Conservation (phyloP, 2,113 vertebrate species). For the Tachysurus fulvidraco region DNA sequence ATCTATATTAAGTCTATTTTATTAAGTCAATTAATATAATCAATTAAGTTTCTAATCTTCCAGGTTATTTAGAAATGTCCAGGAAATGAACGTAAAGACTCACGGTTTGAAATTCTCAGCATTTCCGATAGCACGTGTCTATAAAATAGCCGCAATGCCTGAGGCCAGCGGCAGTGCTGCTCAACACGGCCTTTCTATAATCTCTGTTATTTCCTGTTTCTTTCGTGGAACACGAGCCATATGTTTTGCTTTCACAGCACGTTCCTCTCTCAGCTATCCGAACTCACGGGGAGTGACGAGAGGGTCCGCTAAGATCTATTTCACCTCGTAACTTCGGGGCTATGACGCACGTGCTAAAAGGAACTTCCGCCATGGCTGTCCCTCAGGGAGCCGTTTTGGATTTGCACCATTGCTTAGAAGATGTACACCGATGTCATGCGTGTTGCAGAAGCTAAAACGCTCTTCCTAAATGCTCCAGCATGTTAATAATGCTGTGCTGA, state of each 20-base stretch:
- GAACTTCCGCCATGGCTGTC: background rate
- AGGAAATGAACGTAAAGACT: background rate
- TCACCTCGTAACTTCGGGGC: background rate
- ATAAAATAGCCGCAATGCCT: conserved; percentile 9
- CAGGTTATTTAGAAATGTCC: background rate
- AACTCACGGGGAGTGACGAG: background rate
- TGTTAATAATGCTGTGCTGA: background rate
- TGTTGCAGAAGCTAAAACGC: background rate
- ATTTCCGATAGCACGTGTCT: conserved; percentile 3
- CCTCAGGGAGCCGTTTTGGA: background rate
- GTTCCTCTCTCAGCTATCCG: background rate
- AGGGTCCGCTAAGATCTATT: conserved; percentile 13
- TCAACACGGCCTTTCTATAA: background rate
- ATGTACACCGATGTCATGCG: background rate
- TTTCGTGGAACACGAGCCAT: conserved; percentile 6
- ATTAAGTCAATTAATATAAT: background rate
- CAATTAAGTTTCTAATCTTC: background rate
- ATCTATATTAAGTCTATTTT: background rate
- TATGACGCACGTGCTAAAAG: conserved; percentile 13
- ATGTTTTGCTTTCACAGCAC: conserved; percentile 18
- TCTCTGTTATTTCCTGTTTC: conserved; percentile 45
- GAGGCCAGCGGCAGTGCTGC: conserved; percentile 3
- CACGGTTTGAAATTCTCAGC: background rate
- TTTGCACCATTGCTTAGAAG: background rate
- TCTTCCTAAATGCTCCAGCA: background rate